A percentile compares a stretch with the other conserved stretches of the same genome.
Evolutionary conservation across 2,888 invertebrate species (phyloP).

Genomic region (Octodonta nipae): DNA sequence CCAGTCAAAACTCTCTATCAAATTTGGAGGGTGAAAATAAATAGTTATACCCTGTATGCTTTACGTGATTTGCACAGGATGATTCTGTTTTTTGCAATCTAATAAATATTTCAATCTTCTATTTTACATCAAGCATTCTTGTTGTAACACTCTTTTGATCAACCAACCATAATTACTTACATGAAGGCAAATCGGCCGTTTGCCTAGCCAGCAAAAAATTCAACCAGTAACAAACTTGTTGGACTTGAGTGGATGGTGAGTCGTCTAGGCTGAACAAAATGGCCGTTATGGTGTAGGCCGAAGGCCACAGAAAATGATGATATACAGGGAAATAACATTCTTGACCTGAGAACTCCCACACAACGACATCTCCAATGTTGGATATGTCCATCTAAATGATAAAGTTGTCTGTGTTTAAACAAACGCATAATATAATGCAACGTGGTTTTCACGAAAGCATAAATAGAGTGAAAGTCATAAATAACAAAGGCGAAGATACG

Average conservation of each 20-base stretch:
- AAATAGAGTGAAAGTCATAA: no score
- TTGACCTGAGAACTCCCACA: conserved; percentile 67
- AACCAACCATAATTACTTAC: no score
- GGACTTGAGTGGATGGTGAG: conserved; percentile 50
- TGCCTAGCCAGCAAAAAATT: conserved; percentile 54
- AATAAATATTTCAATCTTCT: no score
- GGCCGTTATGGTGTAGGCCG: conserved; percentile 36
- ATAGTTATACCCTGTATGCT: no score
- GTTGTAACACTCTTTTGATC: no score
- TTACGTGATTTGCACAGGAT: no score
- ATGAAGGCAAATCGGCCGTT: conserved; percentile 30
- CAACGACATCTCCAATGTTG: conserved; percentile 49
- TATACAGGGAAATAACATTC: conserved; percentile 57
- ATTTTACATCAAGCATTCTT: no score
- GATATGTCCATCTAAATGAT: conserved; percentile 37
- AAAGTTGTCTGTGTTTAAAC: conserved; percentile 3
- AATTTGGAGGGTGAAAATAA: no score
- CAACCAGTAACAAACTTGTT: conserved; percentile 60
- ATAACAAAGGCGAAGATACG: no score
- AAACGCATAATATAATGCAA: not conserved
- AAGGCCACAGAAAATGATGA: conserved; percentile 54
- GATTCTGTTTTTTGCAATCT: no score
- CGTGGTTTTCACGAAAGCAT: not conserved
- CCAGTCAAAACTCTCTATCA: no score
- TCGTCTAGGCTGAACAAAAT: conserved; percentile 56